Conservation (phyloP, 1,140 invertebrate genomes). For the Euura lappo region DNA sequence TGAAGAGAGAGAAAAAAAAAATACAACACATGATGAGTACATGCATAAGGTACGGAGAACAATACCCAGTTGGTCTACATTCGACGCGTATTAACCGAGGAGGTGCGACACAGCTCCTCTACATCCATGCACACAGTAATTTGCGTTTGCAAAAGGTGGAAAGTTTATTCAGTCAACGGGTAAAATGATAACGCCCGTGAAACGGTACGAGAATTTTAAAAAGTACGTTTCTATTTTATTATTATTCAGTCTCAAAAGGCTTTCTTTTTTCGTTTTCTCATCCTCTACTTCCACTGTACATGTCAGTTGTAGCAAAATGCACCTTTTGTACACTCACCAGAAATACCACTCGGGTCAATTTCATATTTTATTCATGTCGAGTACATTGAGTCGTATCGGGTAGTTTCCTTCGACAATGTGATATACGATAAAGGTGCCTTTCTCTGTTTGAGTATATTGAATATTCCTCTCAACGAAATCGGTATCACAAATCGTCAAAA, state of each 20-base stretch:
- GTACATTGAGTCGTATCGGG: no score
- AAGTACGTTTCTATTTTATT: background rate
- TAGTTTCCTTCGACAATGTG: no score
- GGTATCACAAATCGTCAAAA: no score
- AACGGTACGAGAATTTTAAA: constrained; percentile 1
- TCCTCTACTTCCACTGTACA: no score
- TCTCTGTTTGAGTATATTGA: no score
- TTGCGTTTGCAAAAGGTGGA: background rate
- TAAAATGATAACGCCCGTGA: background rate
- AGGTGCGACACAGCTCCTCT: background rate
- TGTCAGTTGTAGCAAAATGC: no score
- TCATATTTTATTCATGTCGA: no score
- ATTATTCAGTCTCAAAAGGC: background rate
- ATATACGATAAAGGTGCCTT: no score
- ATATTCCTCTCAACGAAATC: no score
- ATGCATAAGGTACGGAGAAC: background rate
- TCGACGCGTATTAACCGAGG: no score
- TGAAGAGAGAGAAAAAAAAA: background rate
- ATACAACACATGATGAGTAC: background rate
- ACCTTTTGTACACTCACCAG: no score
- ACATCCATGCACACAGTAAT: background rate
- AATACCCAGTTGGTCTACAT: background rate
- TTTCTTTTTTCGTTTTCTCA: background rate
- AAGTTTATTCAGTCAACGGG: background rate
- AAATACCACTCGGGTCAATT: no score